phyloP scores from a whole-genome alignment of 2,113 vertebrate species.

The Tonatia bakeri region DNA sequence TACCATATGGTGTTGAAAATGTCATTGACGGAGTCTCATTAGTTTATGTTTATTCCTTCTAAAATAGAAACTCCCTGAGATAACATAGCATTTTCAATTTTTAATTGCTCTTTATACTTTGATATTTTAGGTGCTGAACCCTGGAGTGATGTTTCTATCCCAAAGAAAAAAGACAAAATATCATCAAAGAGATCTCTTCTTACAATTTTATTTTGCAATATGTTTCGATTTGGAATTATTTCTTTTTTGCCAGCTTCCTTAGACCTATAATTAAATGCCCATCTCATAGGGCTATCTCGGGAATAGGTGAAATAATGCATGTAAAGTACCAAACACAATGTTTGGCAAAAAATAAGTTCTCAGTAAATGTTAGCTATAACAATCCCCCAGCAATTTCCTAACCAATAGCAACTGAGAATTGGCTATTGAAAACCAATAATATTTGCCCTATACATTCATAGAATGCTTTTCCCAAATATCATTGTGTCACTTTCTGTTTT shows the following conservation, averaged over 20 bases:
- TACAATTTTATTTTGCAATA: slow-evolving; percentile 25
- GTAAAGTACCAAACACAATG: slow-evolving; percentile 7
- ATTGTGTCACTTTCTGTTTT: slow-evolving; percentile 17
- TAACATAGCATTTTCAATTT: background rate
- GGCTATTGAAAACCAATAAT: background rate
- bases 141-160: background rate
- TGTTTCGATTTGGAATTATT: slow-evolving; percentile 31
- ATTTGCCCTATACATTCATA: background rate
- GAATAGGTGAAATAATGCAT: slow-evolving; percentile 37
- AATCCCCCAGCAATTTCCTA: slow-evolving; percentile 22
- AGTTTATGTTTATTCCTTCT: background rate
- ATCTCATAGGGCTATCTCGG: background rate
- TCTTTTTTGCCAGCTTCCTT: background rate
- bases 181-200: slow-evolving; percentile 16
- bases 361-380: slow-evolving; percentile 36
- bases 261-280: slow-evolving; percentile 43
- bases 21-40: background rate
- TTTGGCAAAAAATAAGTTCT: slow-evolving; percentile 31
- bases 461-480: background rate
- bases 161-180: background rate
- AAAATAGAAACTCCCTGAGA: background rate
- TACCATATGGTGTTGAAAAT: background rate
- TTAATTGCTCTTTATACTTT: slow-evolving; percentile 9
- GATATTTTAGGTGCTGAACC: background rate
- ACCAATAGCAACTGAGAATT: slow-evolving; percentile 12